Evolutionary conservation across 1,140 invertebrate species (phyloP).

Genomic region (Paralvinella palmiformis): DNA sequence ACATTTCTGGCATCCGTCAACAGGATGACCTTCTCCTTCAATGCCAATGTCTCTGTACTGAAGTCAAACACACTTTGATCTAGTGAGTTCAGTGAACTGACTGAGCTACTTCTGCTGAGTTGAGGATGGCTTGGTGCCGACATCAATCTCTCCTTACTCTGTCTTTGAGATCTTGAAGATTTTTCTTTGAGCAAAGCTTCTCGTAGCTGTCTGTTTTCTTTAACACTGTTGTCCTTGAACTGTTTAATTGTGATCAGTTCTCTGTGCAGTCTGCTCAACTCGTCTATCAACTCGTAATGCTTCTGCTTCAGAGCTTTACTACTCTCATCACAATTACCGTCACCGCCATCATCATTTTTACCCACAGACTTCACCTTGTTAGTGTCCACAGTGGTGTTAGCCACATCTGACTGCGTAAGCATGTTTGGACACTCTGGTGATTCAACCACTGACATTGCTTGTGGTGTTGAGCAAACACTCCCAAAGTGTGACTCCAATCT

Average conservation of each 20-base stretch:
- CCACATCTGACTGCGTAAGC: not conserved
- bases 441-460: not conserved
- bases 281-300: not conserved
- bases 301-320: not conserved
- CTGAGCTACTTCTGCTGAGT: not conserved
- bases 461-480: not conserved
- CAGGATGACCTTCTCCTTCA: not conserved
- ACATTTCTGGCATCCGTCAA: not conserved
- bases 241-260: not conserved
- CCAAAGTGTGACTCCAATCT: constrained; percentile 12
- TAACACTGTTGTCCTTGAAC: not conserved
- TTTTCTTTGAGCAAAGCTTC: not conserved
- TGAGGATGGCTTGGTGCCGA: too few relatives aligned
- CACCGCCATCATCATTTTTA: not conserved
- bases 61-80: not conserved
- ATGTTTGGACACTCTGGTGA: not conserved
- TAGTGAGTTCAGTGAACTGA: not conserved
- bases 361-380: too few relatives aligned
- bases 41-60: not conserved
- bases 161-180: not conserved
- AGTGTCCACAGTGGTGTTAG: not conserved
- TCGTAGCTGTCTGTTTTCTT: not conserved
- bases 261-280: too few relatives aligned
- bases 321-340: not conserved
- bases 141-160: not conserved